These are phyloP conservation scores for Orchesellides sinensis DNA, from an alignment of 2,888 invertebrate genomes.

Conservation along the genomic window DNA sequence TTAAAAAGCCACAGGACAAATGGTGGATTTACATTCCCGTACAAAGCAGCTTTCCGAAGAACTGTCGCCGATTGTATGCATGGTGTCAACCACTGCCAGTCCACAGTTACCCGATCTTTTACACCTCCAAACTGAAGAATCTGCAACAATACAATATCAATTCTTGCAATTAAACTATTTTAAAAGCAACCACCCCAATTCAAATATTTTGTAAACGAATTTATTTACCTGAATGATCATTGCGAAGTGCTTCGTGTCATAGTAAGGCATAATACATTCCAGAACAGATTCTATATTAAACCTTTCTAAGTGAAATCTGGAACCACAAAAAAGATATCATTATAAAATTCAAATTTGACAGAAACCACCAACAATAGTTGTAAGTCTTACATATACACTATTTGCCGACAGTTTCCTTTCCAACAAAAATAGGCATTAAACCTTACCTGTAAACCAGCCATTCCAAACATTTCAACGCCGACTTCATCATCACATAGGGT, in stretches of 20 bases:
- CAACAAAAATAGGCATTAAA: background rate
- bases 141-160: constrained; percentile 30
- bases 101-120: constrained; percentile 76
- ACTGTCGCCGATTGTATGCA: constrained; percentile 87
- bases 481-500: constrained; percentile 91
- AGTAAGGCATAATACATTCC: constrained; percentile 91
- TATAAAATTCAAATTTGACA: background rate
- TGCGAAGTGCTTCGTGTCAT: constrained; percentile 93
- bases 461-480: constrained; percentile 94
- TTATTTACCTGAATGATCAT: constrained; percentile 83
- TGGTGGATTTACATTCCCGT: constrained; percentile 81
- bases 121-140: constrained; percentile 68
- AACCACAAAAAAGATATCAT: background rate
- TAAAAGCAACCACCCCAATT: background rate
- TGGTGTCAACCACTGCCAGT: constrained; percentile 87
- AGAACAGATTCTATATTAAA: constrained; percentile 91
- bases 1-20: constrained; percentile 74
- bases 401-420: background rate
- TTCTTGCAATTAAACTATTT: background rate
- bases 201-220: background rate
- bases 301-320: constrained; percentile 89
- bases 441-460: constrained; percentile 89
- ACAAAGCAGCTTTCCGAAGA: constrained; percentile 84
- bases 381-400: background rate
- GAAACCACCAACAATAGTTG: constrained; percentile 7